Evolutionary conservation across 2,888 invertebrate species (phyloP), one percentile per base, ranked within the genome.

Genomic region (Dicranocentrus wangi): DNA sequence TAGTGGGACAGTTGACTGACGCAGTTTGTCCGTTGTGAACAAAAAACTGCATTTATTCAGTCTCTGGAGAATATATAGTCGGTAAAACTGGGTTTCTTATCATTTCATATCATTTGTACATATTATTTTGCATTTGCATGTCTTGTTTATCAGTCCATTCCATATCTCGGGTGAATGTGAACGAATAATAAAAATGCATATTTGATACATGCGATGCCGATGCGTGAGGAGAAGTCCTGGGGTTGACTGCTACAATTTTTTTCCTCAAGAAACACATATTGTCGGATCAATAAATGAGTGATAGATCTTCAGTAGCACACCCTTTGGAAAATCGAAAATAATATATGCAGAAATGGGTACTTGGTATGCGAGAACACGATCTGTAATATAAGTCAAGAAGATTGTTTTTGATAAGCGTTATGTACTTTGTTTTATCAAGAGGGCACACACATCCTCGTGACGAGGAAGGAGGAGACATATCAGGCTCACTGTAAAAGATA

Each of bases 1-100:
- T 51, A 53, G 21, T 65, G 73, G 53, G 43, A 25, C 61, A 63
- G 28, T 70, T 58, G 23, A 70, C 25, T 73, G 73, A 65, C 73
- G 73, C 27, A 72, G 47, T 47, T 2, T 47, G 47, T 47, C 10
- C 5, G 10, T n/a, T n/a, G 47, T n/a, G 15, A 47, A 32, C 5
- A 2, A 47, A 47, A 2, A 47, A n/a, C n/a, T n/a, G n/a, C n/a
- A n/a, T n/a, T n/a, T n/a, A n/a, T n/a, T n/a, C n/a, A n/a, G n/a
- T n/a, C n/a, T n/a, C n/a, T n/a, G n/a, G n/a, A n/a, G n/a, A n/a
- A n/a, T n/a, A n/a, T n/a, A n/a, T n/a, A n/a, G n/a, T n/a, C n/a
- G n/a, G n/a, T n/a, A n/a, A n/a, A n/a, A n/a, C n/a, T n/a, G n/a
- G n/a, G n/a, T n/a, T n/a, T n/a, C n/a, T n/a, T n/a, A n/a, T n/a